Percentiles rank a stretch among this genome's conserved stretches.
These are phyloP conservation scores for Temnothorax curvispinosus DNA, from an alignment of 1,140 invertebrate species.

Conservation along the genomic window DNA sequence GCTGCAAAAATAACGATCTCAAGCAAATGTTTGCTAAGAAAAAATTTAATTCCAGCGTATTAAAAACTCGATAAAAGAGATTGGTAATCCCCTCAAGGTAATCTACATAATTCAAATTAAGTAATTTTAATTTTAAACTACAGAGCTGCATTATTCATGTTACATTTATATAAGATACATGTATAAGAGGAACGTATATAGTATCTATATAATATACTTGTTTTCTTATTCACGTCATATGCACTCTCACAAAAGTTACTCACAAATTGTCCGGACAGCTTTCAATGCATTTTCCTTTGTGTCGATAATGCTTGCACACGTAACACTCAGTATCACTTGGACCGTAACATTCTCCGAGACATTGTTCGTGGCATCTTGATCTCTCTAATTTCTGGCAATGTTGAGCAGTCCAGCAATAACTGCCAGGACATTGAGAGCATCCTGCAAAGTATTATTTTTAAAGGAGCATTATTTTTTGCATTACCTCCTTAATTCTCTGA, in stretches of 20 bases:
- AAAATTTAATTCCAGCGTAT: background rate
- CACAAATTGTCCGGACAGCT: conserved; percentile 85
- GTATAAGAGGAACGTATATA: background rate
- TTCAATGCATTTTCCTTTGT: conserved; percentile 84
- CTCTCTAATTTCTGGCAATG: conserved; percentile 74
- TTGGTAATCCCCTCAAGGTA: background rate
- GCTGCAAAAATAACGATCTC: background rate
- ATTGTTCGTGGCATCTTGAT: conserved; percentile 86
- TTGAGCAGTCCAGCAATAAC: conserved; percentile 77
- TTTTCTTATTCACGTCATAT: background rate
- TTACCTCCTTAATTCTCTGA: background rate
- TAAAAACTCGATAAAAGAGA: background rate
- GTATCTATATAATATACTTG: too few relatives aligned
- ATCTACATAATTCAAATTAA: conserved; percentile 22
- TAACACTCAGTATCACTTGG: conserved; percentile 84
- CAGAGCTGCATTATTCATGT: background rate
- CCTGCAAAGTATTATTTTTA: conserved; percentile 61
- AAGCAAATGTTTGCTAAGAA: background rate
- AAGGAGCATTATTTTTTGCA: background rate
- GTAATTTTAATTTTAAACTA: background rate
- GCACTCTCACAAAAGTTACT: conserved; percentile 55
- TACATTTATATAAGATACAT: background rate
- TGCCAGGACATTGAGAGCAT: conserved; percentile 76
- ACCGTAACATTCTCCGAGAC: conserved; percentile 88
- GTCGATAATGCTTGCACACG: conserved; percentile 86